Evolutionary conservation across 2,888 invertebrate genomes (phyloP).

Genomic region (Ditylenchus weischeri): DNA sequence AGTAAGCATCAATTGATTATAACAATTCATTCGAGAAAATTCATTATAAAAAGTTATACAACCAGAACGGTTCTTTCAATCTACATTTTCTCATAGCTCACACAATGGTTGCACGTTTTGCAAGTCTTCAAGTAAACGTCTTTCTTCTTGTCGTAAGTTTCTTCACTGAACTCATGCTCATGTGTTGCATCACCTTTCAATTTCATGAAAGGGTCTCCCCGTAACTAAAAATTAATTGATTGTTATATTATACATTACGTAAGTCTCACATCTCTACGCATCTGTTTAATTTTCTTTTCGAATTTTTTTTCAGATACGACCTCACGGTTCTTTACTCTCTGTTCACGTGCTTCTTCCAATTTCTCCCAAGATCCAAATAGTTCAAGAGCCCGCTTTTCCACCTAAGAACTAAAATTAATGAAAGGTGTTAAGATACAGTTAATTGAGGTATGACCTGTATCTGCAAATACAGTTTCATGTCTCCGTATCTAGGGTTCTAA

Average conservation of each 20-base stretch:
- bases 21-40: no score
- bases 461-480: conserved; percentile 91
- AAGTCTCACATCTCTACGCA: conserved; percentile 45
- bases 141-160: conserved; percentile 73
- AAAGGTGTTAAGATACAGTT: not conserved
- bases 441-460: conserved; percentile 67
- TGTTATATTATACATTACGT: conserved; percentile 9
- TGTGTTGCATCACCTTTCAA: conserved; percentile 22
- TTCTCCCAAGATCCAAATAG: conserved; percentile 81
- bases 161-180: conserved; percentile 56
- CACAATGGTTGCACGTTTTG: conserved; percentile 73
- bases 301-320: conserved; percentile 73
- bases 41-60: no score
- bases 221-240: conserved; percentile 17
- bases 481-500: conserved; percentile 76
- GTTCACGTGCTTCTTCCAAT: conserved; percentile 72
- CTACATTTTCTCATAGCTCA: conserved; percentile 89
- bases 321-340: conserved; percentile 71
- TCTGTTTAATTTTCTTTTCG: conserved; percentile 76
- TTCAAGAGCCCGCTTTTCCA: conserved; percentile 74
- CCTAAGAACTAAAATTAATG: conserved; percentile 58
- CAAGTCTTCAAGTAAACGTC: conserved; percentile 80
- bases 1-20: not conserved
- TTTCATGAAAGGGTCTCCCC: conserved; percentile 9
- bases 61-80: not conserved